Base-by-base conservation (phyloP, 2,888 invertebrate species). In the Agriotes lineatus region DNA sequence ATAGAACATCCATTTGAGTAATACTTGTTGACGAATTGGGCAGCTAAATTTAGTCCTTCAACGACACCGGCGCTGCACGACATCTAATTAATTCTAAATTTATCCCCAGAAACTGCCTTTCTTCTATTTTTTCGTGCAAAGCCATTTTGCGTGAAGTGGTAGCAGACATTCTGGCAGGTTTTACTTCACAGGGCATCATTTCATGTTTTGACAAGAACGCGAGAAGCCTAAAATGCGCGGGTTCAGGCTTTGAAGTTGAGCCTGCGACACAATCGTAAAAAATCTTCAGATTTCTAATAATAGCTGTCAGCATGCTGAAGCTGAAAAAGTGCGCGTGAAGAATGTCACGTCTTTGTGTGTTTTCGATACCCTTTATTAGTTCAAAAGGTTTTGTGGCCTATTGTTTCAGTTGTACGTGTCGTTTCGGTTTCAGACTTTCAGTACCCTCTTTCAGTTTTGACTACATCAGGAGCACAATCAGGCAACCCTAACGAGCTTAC, bases 41-140 rank as follows among this genome's bases (percentile, higher is more conserved):
- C 12, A 22, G 42, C 63, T 63, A 63, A 63, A 63, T 63, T 56
- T 56, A 56, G 54, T 54, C 63, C 54, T 54, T 61, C 56, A 63
- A 63, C 56, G 63, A 63, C 54, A 50, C 42, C 50, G 63, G 54
- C 56, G 63, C 52, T 63, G 25, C 39, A 10, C 33, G 20, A 39
- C 19, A 14, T 39, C 33, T 22, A 22, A n/a, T n/a, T n/a, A 19
- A 25, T 54, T 63, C 63, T 54, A 54, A 54, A 44, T 63, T 63
- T 54, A 56, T 44, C 63, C 30, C 42, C 14, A 12, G 7, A n/a
- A 19, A 39, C 20, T 56, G 14, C 22, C 20, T 39, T 37, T n/a
- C 10, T 52, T 37, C 16, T 39, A 56, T 50, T 50, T 30, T n/a
- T n/a, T n/a, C n/a, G n/a, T 50, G 19, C 1, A 20, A 10, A 45